Evolutionary conservation across 2,113 vertebrate species (phyloP).

Genomic region (Oncorhynchus kisutch): DNA sequence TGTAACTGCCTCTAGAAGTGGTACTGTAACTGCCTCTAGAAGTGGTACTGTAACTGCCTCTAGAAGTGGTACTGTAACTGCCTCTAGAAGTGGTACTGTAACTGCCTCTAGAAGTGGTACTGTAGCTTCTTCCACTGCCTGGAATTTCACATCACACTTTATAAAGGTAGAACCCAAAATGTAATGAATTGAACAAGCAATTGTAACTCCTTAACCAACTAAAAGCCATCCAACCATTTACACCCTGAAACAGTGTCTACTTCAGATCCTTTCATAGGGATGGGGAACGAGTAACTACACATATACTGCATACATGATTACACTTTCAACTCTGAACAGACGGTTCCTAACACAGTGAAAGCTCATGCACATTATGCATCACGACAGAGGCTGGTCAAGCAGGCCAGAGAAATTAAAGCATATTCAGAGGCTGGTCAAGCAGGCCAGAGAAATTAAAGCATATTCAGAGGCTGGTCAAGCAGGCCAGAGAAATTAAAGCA

Average conservation of each 20-base stretch:
- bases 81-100: background rate
- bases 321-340: background rate
- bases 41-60: too few relatives aligned
- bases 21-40: too few relatives aligned
- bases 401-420: slow-evolving; percentile 8
- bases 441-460: too few relatives aligned
- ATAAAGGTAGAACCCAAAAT: background rate
- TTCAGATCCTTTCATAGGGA: background rate
- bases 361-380: background rate
- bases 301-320: background rate
- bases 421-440: slow-evolving; percentile 8
- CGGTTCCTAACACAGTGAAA: background rate
- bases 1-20: too few relatives aligned
- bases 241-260: too few relatives aligned
- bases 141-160: background rate
- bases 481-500: background rate
- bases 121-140: background rate
- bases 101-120: too few relatives aligned
- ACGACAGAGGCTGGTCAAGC: background rate
- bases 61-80: too few relatives aligned
- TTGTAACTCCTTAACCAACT: background rate
- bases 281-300: background rate
- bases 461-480: background rate
- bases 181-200: background rate
- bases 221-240: background rate